Percentiles rank a stretch among this genome's conserved stretches.
phyloP scores from a whole-genome alignment of 2,797 vertebrate species.

The Vipera ursinii region DNA sequence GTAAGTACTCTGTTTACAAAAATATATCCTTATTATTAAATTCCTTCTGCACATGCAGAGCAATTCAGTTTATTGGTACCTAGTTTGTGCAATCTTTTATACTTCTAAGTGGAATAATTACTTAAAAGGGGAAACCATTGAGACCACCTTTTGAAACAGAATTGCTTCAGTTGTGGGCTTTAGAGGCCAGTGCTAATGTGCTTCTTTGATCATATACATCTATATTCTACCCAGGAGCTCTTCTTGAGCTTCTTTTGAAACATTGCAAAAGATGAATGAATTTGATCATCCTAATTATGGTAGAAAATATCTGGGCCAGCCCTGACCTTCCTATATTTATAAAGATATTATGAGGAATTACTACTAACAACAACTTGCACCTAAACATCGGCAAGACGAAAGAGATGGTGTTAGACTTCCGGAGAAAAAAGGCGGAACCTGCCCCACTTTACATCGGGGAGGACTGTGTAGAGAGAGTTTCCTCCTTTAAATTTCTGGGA shows the following conservation, averaged over 20 bases:
- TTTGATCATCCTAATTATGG: background rate
- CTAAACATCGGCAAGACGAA: no score
- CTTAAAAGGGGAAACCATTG: background rate
- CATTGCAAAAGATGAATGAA: background rate
- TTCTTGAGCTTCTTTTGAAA: background rate
- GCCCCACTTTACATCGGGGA: no score
- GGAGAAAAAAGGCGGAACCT: no score
- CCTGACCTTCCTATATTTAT: background rate
- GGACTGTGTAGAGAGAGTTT: no score
- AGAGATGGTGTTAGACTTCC: no score
- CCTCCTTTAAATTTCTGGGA: no score
- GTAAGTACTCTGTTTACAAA: slow-evolving; percentile 72
- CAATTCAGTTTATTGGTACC: background rate
- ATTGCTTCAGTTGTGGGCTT: background rate
- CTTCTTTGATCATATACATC: background rate
- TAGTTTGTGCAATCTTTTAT: background rate
- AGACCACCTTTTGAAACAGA: background rate
- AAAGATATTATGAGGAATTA: background rate
- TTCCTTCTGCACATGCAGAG: background rate
- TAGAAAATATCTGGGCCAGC: background rate
- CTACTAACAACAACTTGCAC: background rate
- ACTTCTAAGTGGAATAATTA: background rate
- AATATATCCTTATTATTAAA: background rate
- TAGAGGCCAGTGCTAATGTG: background rate
- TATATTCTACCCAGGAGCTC: background rate